Percentiles rank a stretch among this genome's conserved stretches.
phyloP scores from a whole-genome alignment of 1,140 invertebrate genomes.

The Zaprionus taronus region DNA sequence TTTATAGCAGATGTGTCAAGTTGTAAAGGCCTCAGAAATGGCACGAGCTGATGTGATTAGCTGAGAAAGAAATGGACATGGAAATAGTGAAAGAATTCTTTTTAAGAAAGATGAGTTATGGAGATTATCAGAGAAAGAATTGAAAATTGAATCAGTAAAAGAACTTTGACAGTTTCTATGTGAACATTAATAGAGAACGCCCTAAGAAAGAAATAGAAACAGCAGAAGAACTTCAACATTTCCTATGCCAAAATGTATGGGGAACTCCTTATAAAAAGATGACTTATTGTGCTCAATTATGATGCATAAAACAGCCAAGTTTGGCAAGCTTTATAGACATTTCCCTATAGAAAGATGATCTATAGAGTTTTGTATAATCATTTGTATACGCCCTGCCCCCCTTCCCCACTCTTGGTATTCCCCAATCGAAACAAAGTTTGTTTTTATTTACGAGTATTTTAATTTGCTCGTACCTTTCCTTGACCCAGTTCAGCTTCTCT shows the following conservation, averaged over 20 bases:
- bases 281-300: too few relatives aligned
- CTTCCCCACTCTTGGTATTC: not conserved
- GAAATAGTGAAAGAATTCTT: too few relatives aligned
- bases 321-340: not conserved
- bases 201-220: not conserved
- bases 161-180: not conserved
- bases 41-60: not conserved
- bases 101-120: too few relatives aligned
- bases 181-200: too few relatives aligned
- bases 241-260: not conserved
- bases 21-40: constrained; percentile 19
- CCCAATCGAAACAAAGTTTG: constrained; percentile 20
- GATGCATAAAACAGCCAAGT: not conserved
- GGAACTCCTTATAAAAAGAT: too few relatives aligned
- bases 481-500: constrained; percentile 61
- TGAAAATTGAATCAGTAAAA: not conserved
- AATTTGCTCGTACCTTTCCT: constrained; percentile 46
- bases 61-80: not conserved
- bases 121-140: not conserved
- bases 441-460: constrained; percentile 37
- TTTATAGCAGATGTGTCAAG: constrained; percentile 36
- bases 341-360: not conserved
- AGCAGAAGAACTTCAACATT: not conserved
- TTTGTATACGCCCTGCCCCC: constrained; percentile 26
- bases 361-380: not conserved